Conservation (phyloP, 2,797 vertebrate genomes). For the Phoxinus dragarum region DNA sequence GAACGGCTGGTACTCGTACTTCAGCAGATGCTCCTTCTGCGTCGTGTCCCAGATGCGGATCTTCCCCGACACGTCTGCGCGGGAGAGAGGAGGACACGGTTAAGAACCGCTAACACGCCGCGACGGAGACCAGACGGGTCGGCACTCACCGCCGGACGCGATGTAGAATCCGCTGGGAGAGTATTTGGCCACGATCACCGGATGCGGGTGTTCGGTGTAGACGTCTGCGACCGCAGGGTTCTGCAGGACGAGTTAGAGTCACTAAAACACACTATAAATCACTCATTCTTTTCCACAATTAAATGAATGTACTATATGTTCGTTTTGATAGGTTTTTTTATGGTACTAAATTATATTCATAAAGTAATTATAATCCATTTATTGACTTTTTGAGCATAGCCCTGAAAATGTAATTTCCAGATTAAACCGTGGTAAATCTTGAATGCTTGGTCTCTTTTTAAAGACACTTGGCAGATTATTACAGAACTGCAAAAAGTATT, state of each 20-base stretch:
- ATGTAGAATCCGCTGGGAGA: slow-evolving; percentile 96
- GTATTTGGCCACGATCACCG: slow-evolving; percentile 93
- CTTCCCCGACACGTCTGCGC: slow-evolving; percentile 90
- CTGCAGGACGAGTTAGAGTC: slow-evolving; percentile 69
- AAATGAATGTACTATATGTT: neutral
- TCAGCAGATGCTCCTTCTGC: slow-evolving; percentile 94
- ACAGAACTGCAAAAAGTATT: too few relatives aligned
- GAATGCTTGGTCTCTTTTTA: too few relatives aligned
- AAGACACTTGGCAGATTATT: too few relatives aligned
- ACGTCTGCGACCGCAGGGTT: slow-evolving; percentile 94
- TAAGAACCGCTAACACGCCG: neutral
- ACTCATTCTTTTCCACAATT: neutral
- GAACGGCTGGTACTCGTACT: slow-evolving; percentile 95
- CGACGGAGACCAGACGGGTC: neutral
- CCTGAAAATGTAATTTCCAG: too few relatives aligned
- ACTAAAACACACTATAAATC: neutral
- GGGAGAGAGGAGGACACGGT: neutral
- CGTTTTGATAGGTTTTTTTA: neutral
- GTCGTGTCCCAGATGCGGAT: slow-evolving; percentile 98
- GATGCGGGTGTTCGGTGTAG: slow-evolving; percentile 95
- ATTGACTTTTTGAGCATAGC: too few relatives aligned
- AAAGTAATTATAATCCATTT: too few relatives aligned
- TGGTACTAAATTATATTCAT: too few relatives aligned
- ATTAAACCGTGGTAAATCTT: too few relatives aligned
- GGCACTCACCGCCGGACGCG: slow-evolving; percentile 91